Conservation (phyloP, 2,888 invertebrate species). For the Hanleya hanleyi region DNA sequence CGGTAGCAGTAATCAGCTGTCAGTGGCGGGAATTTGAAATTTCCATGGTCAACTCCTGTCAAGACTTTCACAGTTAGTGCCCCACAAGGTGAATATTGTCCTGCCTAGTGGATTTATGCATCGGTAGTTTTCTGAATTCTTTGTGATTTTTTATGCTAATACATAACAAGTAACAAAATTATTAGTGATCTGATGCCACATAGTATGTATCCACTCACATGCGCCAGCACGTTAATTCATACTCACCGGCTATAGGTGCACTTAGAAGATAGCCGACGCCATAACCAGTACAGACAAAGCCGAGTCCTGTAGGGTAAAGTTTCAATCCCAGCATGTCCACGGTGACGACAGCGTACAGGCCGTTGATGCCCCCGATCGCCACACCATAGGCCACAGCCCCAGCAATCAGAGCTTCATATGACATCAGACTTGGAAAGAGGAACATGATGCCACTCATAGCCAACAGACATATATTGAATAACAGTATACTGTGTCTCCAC, state of each 20-base stretch:
- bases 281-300: background rate
- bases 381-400: background rate
- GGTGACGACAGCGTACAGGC: background rate
- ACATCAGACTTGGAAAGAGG: background rate
- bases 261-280: slow-evolving; percentile 5
- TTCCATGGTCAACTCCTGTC: too few relatives aligned
- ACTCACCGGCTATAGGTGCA: slow-evolving; percentile 1
- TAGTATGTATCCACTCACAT: too few relatives aligned
- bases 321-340: background rate
- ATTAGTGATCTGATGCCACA: too few relatives aligned
- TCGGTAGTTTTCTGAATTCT: too few relatives aligned
- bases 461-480: background rate
- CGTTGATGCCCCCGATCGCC: background rate
- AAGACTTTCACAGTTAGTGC: too few relatives aligned
- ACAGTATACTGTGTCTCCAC: background rate
- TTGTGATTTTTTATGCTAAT: too few relatives aligned
- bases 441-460: background rate
- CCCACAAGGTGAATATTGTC: too few relatives aligned
- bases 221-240: too few relatives aligned
- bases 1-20: too few relatives aligned
- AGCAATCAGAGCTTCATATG: background rate
- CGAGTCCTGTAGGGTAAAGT: background rate
- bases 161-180: too few relatives aligned
- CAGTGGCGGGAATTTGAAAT: too few relatives aligned
- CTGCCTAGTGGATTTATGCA: too few relatives aligned